Conservation (phyloP, 1,140 invertebrate genomes). For the Solenopsis invicta region DNA sequence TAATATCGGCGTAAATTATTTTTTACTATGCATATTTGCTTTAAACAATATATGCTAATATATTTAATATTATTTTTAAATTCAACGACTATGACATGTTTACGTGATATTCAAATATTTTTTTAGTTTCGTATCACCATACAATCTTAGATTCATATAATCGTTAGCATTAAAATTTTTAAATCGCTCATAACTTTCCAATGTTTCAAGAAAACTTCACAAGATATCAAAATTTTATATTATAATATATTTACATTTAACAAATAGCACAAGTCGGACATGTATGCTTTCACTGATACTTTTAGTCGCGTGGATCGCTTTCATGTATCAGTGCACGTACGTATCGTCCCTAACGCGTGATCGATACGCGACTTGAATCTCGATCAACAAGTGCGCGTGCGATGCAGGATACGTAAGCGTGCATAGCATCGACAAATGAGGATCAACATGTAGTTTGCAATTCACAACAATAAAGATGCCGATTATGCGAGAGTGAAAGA, state of each 20-base stretch:
- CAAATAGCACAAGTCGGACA: neutral
- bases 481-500: constrained; percentile 76
- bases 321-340: constrained; percentile 60
- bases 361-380: constrained; percentile 73
- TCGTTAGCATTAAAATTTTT: neutral
- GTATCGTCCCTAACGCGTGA: constrained; percentile 70
- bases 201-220: neutral
- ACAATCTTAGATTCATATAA: too few relatives aligned
- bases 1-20: constrained; percentile 6
- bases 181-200: neutral
- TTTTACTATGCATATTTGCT: neutral
- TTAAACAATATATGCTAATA: neutral
- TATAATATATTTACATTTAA: constrained; percentile 46
- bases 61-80: neutral
- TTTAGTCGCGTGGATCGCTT: constrained; percentile 66
- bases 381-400: constrained; percentile 70
- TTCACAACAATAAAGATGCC: constrained; percentile 63
- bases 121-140: too few relatives aligned
- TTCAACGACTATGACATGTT: neutral
- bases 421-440: constrained; percentile 42
- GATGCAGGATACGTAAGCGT: constrained; percentile 46
- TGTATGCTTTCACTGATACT: constrained; percentile 35
- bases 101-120: too few relatives aligned
- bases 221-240: neutral
- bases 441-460: constrained; percentile 38